Conservation (phyloP, 1,140 invertebrate genomes). For the Colletes gigas region DNA sequence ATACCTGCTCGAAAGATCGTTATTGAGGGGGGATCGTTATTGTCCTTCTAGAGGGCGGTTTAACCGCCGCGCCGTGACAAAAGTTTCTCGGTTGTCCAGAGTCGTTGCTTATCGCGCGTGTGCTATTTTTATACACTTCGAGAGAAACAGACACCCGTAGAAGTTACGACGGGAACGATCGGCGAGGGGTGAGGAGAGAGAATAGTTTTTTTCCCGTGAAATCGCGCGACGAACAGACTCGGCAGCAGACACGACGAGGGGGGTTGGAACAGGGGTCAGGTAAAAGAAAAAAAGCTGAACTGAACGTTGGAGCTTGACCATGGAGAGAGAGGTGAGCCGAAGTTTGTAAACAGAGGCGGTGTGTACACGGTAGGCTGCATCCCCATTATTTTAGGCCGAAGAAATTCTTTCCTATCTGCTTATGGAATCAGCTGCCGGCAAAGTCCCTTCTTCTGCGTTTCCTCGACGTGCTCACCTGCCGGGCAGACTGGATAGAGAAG, state of each 20-base stretch:
- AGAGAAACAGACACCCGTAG: neutral
- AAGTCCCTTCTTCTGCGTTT: constrained; percentile 50
- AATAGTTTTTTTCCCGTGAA: constrained; percentile 9
- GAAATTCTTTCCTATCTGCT: constrained; percentile 75
- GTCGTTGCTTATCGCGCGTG: neutral
- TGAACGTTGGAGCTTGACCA: neutral
- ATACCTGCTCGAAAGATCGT: too few species aligned
- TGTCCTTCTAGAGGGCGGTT: too few species aligned
- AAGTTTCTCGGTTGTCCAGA: constrained; percentile 2
- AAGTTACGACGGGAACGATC: neutral
- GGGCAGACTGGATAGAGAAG: constrained; percentile 17
- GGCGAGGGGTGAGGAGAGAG: too few species aligned
- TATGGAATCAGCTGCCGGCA: constrained; percentile 79
- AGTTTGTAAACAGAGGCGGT: constrained; percentile 75
- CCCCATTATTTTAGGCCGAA: constrained; percentile 77
- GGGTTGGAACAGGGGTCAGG: neutral
- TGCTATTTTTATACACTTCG: neutral
- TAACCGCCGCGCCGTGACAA: neutral
- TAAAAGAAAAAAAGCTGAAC: constrained; percentile 6
- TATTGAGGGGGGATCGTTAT: too few species aligned
- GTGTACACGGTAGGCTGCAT: constrained; percentile 71
- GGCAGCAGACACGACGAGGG: too few species aligned
- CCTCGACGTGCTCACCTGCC: constrained; percentile 61
- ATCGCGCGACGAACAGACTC: neutral
- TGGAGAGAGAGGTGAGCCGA: constrained; percentile 38